Percentiles rank a stretch among this genome's conserved stretches.
Evolutionary conservation across 64 coral and sea anemone species (phyloP).

Genomic region (Stichodactyla helianthus): DNA sequence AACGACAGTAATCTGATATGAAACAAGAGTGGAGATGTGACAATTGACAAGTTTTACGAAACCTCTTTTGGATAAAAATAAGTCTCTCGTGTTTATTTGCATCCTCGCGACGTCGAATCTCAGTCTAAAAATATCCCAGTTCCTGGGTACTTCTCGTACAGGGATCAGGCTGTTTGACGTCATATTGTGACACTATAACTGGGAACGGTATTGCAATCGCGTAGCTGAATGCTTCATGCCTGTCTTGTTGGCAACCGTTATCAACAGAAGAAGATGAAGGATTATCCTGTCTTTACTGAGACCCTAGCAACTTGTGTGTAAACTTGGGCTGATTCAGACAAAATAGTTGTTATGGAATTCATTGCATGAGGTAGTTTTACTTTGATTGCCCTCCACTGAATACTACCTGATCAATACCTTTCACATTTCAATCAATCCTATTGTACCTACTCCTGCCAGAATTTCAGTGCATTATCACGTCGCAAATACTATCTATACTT

Average conservation of each 20-base stretch:
- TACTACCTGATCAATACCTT: no score
- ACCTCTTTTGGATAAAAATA: neutral
- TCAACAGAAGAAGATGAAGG: neutral
- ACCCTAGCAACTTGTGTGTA: no score
- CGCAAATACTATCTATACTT: no score
- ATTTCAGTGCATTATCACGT: no score
- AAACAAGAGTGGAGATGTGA: neutral
- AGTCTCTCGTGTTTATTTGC: neutral
- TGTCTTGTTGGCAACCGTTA: neutral
- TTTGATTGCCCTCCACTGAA: no score
- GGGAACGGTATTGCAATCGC: neutral
- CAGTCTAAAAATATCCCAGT: neutral
- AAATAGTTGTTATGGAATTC: no score
- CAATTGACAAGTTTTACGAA: neutral
- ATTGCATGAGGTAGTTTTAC: no score
- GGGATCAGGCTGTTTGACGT: neutral
- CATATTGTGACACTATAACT: neutral
- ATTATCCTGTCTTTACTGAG: no score
- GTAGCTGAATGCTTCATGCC: neutral
- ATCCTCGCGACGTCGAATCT: neutral
- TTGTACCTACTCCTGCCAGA: no score
- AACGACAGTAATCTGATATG: neutral
- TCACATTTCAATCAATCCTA: no score
- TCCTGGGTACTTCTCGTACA: neutral
- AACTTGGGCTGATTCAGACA: no score